Evolutionary conservation across 2,113 vertebrate species (phyloP).

Genomic region (Poeciliopsis retropinna): DNA sequence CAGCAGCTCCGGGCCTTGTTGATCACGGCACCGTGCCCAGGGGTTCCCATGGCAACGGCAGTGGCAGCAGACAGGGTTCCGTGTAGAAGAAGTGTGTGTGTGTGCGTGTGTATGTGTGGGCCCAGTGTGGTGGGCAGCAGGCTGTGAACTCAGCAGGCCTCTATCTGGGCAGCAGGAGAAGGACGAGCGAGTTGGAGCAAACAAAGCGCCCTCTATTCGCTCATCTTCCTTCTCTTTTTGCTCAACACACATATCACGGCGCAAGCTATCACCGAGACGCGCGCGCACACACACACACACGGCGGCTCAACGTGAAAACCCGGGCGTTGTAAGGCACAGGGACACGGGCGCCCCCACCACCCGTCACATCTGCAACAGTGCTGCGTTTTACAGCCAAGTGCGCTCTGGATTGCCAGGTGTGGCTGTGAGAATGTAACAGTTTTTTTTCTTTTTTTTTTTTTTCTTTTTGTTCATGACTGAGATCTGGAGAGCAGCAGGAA

Average conservation of each 20-base stretch:
- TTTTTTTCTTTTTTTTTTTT: slow-evolving; percentile 3
- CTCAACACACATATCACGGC: neutral
- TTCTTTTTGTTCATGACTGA: slow-evolving; percentile 19
- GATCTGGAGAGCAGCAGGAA: slow-evolving; percentile 56
- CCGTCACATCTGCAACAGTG: slow-evolving; percentile 7
- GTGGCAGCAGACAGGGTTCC: slow-evolving; percentile 68
- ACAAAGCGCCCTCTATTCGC: slow-evolving; percentile 38
- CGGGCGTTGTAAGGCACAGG: neutral
- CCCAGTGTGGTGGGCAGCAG: slow-evolving; percentile 63
- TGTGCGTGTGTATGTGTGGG: slow-evolving; percentile 54
- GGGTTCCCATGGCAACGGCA: slow-evolving; percentile 76
- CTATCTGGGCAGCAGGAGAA: slow-evolving; percentile 57
- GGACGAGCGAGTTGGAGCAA: slow-evolving; percentile 43
- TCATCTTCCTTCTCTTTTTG: slow-evolving; percentile 4
- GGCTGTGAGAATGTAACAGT: slow-evolving; percentile 17
- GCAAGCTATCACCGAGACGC: neutral
- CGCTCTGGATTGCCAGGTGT: slow-evolving; percentile 49
- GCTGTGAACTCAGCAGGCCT: slow-evolving; percentile 72
- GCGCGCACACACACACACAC: neutral
- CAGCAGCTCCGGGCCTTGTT: slow-evolving; percentile 71
- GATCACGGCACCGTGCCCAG: slow-evolving; percentile 72
- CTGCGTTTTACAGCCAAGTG: slow-evolving; percentile 31
- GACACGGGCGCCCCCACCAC: slow-evolving; percentile 16
- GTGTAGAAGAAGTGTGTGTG: slow-evolving; percentile 38
- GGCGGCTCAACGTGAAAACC: neutral